Percentiles rank a stretch among this genome's conserved stretches.
Conservation (phyloP, 2,113 vertebrate genomes). For the Propithecus coquereli region DNA sequence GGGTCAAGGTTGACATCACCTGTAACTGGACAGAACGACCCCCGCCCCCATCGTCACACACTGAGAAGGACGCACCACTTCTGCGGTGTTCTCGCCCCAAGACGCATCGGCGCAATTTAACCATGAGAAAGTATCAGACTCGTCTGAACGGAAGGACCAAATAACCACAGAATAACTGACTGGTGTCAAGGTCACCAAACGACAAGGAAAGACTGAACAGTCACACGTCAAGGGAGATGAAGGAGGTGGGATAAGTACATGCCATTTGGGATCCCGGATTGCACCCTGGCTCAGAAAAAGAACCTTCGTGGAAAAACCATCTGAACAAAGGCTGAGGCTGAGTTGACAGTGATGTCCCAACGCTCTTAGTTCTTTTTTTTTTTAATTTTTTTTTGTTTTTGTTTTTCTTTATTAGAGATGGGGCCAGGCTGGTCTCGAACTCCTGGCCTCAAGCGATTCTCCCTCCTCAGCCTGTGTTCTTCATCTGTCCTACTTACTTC, state of each 20-base stretch:
- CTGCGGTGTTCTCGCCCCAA: background rate
- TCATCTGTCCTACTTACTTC: too few species aligned
- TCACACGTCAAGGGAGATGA: background rate
- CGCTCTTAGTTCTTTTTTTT: too few species aligned
- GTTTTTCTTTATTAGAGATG: too few species aligned
- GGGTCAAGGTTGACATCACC: background rate
- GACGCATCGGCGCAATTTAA: background rate
- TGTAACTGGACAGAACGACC: too few species aligned
- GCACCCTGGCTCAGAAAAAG: too few species aligned
- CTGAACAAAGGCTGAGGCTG: background rate
- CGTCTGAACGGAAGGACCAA: fast-evolving
- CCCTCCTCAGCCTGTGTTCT: too few species aligned
- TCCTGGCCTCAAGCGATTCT: too few species aligned
- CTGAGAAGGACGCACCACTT: background rate
- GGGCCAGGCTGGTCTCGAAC: too few species aligned
- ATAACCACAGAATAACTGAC: fast-evolving
- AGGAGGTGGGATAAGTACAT: fast-evolving
- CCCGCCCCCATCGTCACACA: background rate
- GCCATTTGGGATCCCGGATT: fast-evolving
- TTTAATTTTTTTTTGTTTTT: too few species aligned
- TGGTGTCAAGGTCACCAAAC: fast-evolving
- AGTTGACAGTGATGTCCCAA: fast-evolving
- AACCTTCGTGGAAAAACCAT: fast-evolving
- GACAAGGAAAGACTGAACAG: fast-evolving
- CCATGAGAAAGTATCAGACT: background rate